These are phyloP conservation scores for Megalopta genalis DNA, from an alignment of 1,140 invertebrate genomes.

Conservation along the genomic window DNA sequence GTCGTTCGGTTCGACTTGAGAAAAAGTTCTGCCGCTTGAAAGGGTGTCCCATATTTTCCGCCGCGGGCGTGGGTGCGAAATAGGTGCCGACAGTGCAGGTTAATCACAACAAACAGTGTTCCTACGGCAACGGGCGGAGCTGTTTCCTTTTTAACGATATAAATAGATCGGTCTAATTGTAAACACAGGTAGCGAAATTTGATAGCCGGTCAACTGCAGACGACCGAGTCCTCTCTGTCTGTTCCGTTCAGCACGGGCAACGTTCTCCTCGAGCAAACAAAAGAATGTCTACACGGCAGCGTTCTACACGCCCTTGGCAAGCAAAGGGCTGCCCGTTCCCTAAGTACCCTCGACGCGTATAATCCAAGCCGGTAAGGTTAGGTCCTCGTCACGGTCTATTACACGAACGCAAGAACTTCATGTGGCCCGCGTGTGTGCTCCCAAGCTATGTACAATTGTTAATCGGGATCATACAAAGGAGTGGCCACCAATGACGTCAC, in stretches of 20 bases:
- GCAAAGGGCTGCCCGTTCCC: slow-evolving; percentile 58
- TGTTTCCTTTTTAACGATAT: background rate
- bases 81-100: no score
- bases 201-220: slow-evolving; percentile 60
- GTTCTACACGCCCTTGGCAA: slow-evolving; percentile 65
- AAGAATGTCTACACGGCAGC: slow-evolving; percentile 56
- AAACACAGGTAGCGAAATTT: slow-evolving; percentile 57
- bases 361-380: slow-evolving; percentile 41
- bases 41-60: no score
- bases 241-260: slow-evolving; percentile 46
- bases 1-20: no score
- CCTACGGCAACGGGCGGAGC: no score
- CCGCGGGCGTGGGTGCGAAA: no score
- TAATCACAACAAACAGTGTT: no score
- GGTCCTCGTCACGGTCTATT: slow-evolving; percentile 31
- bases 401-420: slow-evolving; percentile 26
- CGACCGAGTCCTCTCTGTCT: slow-evolving; percentile 24
- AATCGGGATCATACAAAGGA: slow-evolving; percentile 49
- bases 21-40: no score
- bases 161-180: slow-evolving; percentile 11
- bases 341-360: slow-evolving; percentile 45
- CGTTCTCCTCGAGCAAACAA: slow-evolving; percentile 60
- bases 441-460: slow-evolving; percentile 28
- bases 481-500: slow-evolving; percentile 47
- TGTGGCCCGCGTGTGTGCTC: slow-evolving; percentile 7